Evolutionary conservation across 2,888 invertebrate species (phyloP).

Genomic region (Caradrina clavipalpis): DNA sequence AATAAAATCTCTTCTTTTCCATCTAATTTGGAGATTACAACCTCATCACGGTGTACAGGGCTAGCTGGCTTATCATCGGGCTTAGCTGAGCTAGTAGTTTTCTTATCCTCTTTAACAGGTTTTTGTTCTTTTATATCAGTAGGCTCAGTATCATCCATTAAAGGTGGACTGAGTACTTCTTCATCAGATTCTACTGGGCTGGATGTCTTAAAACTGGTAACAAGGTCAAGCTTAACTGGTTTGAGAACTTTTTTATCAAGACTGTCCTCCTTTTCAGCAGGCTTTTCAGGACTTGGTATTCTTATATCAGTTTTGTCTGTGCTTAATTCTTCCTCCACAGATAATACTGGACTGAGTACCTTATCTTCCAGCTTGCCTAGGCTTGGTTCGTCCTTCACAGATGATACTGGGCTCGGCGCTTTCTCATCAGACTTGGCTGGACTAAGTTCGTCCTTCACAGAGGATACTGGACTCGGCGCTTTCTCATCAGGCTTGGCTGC

Average conservation of each 20-base stretch:
- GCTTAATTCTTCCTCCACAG: background rate
- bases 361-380: background rate
- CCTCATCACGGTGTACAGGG: conserved; percentile 10
- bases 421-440: background rate
- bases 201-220: conserved; percentile 34
- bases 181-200: conserved; percentile 46
- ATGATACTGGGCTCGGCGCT: background rate
- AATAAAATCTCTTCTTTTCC: background rate
- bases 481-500: background rate
- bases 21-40: conserved; percentile 10
- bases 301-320: too few relatives aligned
- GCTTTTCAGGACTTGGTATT: background rate
- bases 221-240: conserved; percentile 25
- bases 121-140: background rate
- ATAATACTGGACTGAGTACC: background rate
- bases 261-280: background rate
- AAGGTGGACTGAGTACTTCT: conserved; percentile 34
- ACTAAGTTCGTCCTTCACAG: background rate
- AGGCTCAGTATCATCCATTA: conserved; percentile 31
- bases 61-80: conserved; percentile 22
- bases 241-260: conserved; percentile 9
- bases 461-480: background rate
- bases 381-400: background rate
- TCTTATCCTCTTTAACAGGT: background rate
- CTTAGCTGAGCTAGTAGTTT: background rate